Base-by-base conservation (phyloP, 2,113 vertebrate species). In the Telmatochromis sp. region DNA sequence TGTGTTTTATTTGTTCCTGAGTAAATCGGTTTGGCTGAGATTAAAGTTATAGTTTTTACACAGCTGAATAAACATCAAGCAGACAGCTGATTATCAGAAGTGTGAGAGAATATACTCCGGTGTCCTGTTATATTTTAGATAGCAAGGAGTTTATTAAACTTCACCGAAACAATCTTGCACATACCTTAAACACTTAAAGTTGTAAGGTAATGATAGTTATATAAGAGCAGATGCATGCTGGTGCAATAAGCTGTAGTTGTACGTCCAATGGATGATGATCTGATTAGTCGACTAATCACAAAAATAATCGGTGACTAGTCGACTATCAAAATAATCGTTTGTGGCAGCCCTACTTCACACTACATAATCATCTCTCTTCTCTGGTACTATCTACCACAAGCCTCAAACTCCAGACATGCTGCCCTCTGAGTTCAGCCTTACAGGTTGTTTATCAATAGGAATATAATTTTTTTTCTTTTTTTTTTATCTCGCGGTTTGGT, bases 281-380 rank as follows among this genome's bases (percentile, higher is more conserved):
- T 45, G 42, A 45, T 45, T 45, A 3, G 40, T 42, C 0, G 2
- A 42, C 40, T 42, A 13, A 13, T 42, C 2, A 0, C 40, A 0
- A 3, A 42, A 42, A 42, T 42, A 42, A 42, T 42, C 2, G 1
- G 40, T 42, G 40, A 42, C 40, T 42, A 42, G 40, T 42, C 0
- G 42, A 45, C 42, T 45, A 45, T 45, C 42, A 45, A 14, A 45
- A 45, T 7, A 45, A 45, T 45, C 2, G 6, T 45, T 45, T 15
- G 42, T 45, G 42, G 42, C 42, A 45, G 42, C 42, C 42, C 13
- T 7, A 7, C 13, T 45, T 73, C 9, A 31, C 14, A 50, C 9
- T 50, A 19, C 9, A 8, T 12, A 31, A 33, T n/a, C 73, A n/a
- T 21, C 26, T 53, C 19, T 54, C 13, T 9, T 21, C 19, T 21